Evolutionary conservation across 1,140 invertebrate species (phyloP), one percentile per base, ranked within the genome.

Genomic region (Calycopis cecrops): DNA sequence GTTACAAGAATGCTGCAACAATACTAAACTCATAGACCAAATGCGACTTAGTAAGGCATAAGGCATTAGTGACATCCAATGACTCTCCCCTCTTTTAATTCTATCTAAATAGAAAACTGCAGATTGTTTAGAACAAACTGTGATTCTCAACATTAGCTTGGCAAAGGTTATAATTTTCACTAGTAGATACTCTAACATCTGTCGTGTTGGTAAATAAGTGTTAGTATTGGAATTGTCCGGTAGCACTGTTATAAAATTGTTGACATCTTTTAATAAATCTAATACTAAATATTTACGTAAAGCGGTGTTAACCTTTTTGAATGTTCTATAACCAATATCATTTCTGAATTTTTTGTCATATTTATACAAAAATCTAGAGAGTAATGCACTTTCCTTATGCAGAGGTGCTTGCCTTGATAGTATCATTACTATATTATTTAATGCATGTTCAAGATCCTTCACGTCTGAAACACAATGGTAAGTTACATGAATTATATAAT

Each of bases 301-400:
- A 3, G 88, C 87, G 59, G 84, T 81, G 48, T 90, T 89, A 0
- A 91, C 78, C 73, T 90, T 91, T 64, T 85, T 88, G 66, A 91
- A 89, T 55, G 81, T 83, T 61, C 89, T 89, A 34, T 90, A 82
- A 1, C 91, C 91, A 57, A 91, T 91, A 55, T 91, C 91, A 60
- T 76, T 85, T 35, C 90, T 80, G 69, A 91, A 91, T 78, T 91
- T 91, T 48, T 82, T 88, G 63, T 91, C 90, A 81, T 90, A 90
- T 61, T 90, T 87, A 60, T 92, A 92, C 35, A 91, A 76, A 63
- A 91, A 71, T 61, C 90, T 79, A 47, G 89, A 90, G 12, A 91
- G 63, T 44, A 91, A 61, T 38, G 90, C 89, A 60, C 88, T 87
- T 76, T 92, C 90, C 44, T 72, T 69, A 50, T 90, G 85, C 1